phyloP scores from a whole-genome alignment of 2,113 vertebrate species.

The Puntigrus tetrazona region DNA sequence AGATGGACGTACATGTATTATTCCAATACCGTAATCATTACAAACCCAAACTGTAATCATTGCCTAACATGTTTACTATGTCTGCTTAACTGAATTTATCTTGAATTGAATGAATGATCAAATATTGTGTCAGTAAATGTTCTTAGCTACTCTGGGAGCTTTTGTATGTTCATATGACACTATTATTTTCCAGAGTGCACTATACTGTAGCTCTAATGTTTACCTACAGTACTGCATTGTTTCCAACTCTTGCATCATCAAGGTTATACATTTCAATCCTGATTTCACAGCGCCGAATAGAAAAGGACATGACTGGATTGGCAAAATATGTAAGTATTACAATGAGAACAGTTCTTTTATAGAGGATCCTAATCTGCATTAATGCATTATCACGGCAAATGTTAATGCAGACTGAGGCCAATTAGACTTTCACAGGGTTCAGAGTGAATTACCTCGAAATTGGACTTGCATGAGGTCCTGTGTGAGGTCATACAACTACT shows the following conservation, averaged over 20 bases:
- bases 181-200: background rate
- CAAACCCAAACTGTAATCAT: too few relatives aligned
- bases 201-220: background rate
- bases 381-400: background rate
- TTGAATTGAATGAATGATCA: too few relatives aligned
- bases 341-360: background rate
- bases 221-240: background rate
- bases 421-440: background rate
- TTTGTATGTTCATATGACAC: background rate
- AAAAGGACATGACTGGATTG: background rate
- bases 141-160: background rate
- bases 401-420: background rate
- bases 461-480: too few relatives aligned
- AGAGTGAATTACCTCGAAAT: background rate
- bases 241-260: background rate
- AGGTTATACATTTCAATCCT: background rate
- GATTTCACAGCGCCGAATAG: constrained; percentile 1
- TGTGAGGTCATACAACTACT: background rate
- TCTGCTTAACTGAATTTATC: too few relatives aligned
- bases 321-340: background rate
- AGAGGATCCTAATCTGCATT: background rate
- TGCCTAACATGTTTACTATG: too few relatives aligned
- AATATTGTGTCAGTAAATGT: background rate
- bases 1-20: background rate
- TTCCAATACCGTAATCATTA: too few relatives aligned